Base-by-base conservation (phyloP, 1,140 invertebrate species). In the Hydropsyche tenuis region DNA sequence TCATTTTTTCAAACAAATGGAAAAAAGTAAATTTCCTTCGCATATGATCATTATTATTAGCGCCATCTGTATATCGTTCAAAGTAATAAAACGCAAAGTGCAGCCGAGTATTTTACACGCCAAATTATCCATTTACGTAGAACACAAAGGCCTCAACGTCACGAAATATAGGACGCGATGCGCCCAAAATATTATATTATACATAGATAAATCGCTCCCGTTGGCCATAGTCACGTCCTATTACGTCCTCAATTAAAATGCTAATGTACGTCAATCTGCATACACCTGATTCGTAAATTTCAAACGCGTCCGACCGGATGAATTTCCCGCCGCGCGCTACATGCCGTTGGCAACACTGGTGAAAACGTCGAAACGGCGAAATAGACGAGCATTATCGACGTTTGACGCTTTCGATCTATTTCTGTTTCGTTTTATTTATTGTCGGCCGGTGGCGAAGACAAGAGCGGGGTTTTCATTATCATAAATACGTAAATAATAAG, bases 181-280 rank as follows among this genome's bases (percentile, higher is more conserved):
- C 45, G 11, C 16, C 16, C 45, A 46, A 16, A 46, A 16, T 1
- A 46, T 16, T 46, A 46, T 12, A 43, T 16, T 12, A 12, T 46
- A 46, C 12, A 46, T 16, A 2, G 2, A 46, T 12, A 46, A n/a
- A n/a, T 46, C 11, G 45, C 45, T 46, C 11, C 45, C 45, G 12
- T 16, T 4, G n/a, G n/a, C n/a, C 51, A 53, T 53, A 4, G 18
- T 53, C 51, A 53, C 51, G 20, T 20, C 20, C 51, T n/a, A 53
- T 53, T 53, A 53, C 51, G 18, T 53, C 51, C 51, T 22, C 51
- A 53, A 53, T 53, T 53, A 53, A 53, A 53, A 53, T 53, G 51
- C 51, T 53, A 53, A 53, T 53, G 22, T n/a, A n/a, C 45, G 18
- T 20, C 6, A 20, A 20, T 3, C 51, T 20, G 7, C 6, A 20